Conservation (phyloP, 2,113 vertebrate genomes). For the Dendropsophus ebraccatus region DNA sequence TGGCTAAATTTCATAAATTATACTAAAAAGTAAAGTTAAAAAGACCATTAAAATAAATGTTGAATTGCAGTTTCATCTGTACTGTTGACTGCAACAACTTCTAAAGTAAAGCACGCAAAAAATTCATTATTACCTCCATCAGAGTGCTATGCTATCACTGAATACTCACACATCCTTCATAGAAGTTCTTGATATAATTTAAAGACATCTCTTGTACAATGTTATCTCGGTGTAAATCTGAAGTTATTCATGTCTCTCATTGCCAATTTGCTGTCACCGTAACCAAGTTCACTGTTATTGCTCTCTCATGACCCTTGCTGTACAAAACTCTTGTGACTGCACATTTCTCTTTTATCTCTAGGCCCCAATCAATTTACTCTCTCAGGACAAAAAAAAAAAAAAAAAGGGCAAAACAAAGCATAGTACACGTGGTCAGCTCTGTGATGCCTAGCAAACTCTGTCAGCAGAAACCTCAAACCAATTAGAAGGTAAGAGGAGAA, state of each 20-base stretch:
- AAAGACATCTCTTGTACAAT: slow-evolving; percentile 77
- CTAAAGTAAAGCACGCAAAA: not conserved
- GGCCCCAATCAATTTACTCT: slow-evolving; percentile 74
- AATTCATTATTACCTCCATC: not conserved
- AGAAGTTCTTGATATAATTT: slow-evolving; percentile 88
- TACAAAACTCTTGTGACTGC: slow-evolving; percentile 76
- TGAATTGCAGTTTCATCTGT: too few relatives aligned
- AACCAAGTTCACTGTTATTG: slow-evolving; percentile 62
- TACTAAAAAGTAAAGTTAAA: not conserved
- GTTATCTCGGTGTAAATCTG: slow-evolving; percentile 60
- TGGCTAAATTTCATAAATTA: not conserved
- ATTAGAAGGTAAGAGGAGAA: slow-evolving; percentile 27
- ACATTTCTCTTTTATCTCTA: slow-evolving; percentile 75
- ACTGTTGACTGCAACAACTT: not conserved
- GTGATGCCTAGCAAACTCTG: slow-evolving; percentile 75
- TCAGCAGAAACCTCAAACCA: slow-evolving; percentile 74
- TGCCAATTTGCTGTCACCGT: slow-evolving; percentile 66
- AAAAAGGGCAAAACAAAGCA: slow-evolving; percentile 77
- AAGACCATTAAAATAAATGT: too few relatives aligned
- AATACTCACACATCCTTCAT: slow-evolving; percentile 87
- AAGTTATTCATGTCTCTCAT: slow-evolving; percentile 66
- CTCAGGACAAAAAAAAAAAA: slow-evolving; percentile 71
- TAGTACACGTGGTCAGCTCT: slow-evolving; percentile 68
- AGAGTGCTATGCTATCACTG: slow-evolving; percentile 23
- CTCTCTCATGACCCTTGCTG: slow-evolving; percentile 66